Evolutionary conservation across 2,113 vertebrate genomes (phyloP).

Genomic region (Ameiurus melas): DNA sequence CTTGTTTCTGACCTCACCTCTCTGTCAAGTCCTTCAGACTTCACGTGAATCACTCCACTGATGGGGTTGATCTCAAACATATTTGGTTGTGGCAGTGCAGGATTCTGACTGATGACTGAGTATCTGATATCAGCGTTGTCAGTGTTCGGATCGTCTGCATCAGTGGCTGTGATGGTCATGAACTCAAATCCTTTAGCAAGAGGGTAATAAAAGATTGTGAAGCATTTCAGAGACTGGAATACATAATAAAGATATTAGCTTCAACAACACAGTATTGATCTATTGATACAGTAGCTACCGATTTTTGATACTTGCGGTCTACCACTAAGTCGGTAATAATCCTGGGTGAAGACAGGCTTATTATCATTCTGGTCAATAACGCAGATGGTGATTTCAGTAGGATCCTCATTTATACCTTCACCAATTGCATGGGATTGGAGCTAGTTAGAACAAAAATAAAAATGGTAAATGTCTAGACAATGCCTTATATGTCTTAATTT

Average conservation of each 20-base stretch:
- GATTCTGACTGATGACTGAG: slow-evolving; percentile 73
- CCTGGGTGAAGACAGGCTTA: slow-evolving; percentile 61
- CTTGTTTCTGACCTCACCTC: slow-evolving; percentile 76
- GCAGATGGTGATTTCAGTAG: slow-evolving; percentile 64
- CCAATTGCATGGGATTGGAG: slow-evolving; percentile 54
- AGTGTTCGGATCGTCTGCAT: slow-evolving; percentile 68
- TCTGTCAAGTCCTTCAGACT: slow-evolving; percentile 74
- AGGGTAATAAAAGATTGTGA: slow-evolving; percentile 21
- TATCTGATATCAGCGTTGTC: slow-evolving; percentile 78
- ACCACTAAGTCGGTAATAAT: slow-evolving; percentile 60
- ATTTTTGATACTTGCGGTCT: slow-evolving; percentile 54
- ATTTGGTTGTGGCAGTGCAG: rapidly evolving
- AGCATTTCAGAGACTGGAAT: background rate
- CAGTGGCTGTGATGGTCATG: slow-evolving; percentile 77
- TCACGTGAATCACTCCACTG: slow-evolving; percentile 77
- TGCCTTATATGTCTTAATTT: background rate
- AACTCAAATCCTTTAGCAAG: slow-evolving; percentile 72
- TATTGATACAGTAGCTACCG: slow-evolving; percentile 51
- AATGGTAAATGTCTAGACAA: background rate
- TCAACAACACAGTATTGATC: background rate
- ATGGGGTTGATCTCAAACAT: slow-evolving; percentile 80
- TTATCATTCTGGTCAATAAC: slow-evolving; percentile 75
- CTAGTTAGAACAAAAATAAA: slow-evolving; percentile 45
- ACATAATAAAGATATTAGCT: background rate
- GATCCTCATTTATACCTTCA: slow-evolving; percentile 31